A percentile compares a stretch with the other conserved stretches of the same genome.
These are phyloP conservation scores for Chymomyza procnemis DNA, from an alignment of 2,888 invertebrate species.

Conservation along the genomic window DNA sequence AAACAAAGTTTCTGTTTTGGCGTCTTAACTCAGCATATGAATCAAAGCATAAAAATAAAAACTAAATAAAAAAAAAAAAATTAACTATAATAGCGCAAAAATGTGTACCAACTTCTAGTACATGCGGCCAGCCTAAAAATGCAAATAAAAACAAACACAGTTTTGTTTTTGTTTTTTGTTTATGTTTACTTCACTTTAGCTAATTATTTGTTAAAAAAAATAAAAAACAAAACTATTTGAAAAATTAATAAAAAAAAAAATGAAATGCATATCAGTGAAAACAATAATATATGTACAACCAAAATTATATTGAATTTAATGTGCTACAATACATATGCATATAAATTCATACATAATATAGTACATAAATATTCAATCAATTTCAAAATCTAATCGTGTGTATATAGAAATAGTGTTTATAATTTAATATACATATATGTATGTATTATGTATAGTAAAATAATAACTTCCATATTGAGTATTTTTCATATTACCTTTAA, in stretches of 20 bases:
- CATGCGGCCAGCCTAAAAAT: neutral
- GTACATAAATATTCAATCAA: conserved; percentile 57
- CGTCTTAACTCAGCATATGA: neutral
- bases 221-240: conserved; percentile 4
- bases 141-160: neutral
- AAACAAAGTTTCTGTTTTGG: neutral
- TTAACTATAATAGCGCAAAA: neutral
- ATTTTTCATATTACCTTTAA: conserved; percentile 67
- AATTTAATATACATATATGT: conserved; percentile 25
- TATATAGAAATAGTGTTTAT: conserved; percentile 52
- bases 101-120: neutral
- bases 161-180: too few relatives aligned
- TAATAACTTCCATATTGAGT: conserved; percentile 60
- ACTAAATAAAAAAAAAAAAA: conserved; percentile 19
- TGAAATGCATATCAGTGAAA: conserved; percentile 64
- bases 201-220: neutral
- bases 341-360: conserved; percentile 34
- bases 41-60: conserved; percentile 3
- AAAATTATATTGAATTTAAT: conserved; percentile 33
- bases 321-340: conserved; percentile 23
- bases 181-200: neutral
- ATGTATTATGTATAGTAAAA: conserved; percentile 21
- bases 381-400: conserved; percentile 38
- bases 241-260: conserved; percentile 12
- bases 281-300: conserved; percentile 49